These are phyloP conservation scores for Calonectris borealis DNA, from an alignment of 2,113 vertebrate genomes.

Conservation along the genomic window DNA sequence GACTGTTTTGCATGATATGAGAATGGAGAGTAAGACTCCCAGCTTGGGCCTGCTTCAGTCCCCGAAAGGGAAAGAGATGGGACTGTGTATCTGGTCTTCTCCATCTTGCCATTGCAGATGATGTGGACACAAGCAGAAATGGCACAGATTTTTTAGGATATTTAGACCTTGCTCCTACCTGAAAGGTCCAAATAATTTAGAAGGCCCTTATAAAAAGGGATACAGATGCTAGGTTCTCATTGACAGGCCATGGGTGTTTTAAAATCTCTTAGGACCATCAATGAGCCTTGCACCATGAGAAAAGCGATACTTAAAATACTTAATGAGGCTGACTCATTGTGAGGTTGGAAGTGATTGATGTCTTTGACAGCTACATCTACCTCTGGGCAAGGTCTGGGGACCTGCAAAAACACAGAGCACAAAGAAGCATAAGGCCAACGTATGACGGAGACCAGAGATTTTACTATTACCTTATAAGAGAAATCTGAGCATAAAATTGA, in stretches of 20 bases:
- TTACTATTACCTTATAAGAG: background rate
- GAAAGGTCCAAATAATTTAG: background rate
- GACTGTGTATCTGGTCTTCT: background rate
- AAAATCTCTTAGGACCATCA: background rate
- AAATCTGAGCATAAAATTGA: background rate
- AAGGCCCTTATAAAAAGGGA: background rate
- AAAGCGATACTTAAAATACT: background rate
- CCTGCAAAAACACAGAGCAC: background rate
- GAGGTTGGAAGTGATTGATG: background rate
- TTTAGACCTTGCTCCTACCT: background rate
- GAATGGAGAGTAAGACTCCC: background rate
- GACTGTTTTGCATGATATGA: background rate
- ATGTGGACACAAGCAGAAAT: background rate
- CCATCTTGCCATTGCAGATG: background rate
- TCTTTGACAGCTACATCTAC: background rate
- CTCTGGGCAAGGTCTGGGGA: background rate
- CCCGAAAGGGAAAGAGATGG: background rate
- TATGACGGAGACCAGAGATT: background rate
- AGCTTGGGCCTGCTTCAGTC: background rate
- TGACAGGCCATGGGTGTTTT: background rate
- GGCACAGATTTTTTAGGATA: background rate
- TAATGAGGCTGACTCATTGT: background rate
- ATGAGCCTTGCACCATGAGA: background rate
- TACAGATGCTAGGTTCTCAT: background rate
- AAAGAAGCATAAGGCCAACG: background rate